phyloP scores from a whole-genome alignment of 53 echinoderm and acorn worm genomes.

The Echinometra lucunter region DNA sequence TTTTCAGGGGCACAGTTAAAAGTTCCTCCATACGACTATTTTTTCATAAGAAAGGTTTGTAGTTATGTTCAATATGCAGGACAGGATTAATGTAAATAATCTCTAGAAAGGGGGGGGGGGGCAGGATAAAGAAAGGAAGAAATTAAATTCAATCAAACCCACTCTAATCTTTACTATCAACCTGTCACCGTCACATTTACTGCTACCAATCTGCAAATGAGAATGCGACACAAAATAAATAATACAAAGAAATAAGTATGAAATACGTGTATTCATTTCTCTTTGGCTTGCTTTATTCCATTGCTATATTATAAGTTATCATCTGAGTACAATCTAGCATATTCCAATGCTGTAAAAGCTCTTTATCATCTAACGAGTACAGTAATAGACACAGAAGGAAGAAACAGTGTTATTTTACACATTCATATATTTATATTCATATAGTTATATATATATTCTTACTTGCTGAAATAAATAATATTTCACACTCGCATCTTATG shows the following conservation, averaged over 20 bases:
- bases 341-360: slow-evolving; percentile 2
- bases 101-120: too few relatives aligned
- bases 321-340: slow-evolving; percentile 47
- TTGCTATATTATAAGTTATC: slow-evolving; percentile 51
- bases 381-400: background rate
- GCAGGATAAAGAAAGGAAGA: too few relatives aligned
- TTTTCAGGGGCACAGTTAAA: too few relatives aligned
- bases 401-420: background rate
- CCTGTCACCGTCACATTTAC: too few relatives aligned
- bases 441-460: slow-evolving; percentile 14
- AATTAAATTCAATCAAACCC: too few relatives aligned
- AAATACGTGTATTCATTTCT: background rate
- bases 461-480: slow-evolving; percentile 45
- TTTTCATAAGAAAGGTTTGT: too few relatives aligned
- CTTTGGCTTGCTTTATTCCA: slow-evolving; percentile 50
- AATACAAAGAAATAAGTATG: background rate
- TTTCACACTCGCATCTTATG: background rate
- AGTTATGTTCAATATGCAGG: too few relatives aligned
- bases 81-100: too few relatives aligned
- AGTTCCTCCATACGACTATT: too few relatives aligned
- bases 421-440: background rate
- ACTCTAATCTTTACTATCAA: too few relatives aligned
- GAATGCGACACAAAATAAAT: background rate
- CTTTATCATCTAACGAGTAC: background rate
- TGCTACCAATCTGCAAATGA: background rate